These are phyloP conservation scores for Drosophila pectinifera DNA, from an alignment of 1,140 invertebrate species.

Conservation along the genomic window DNA sequence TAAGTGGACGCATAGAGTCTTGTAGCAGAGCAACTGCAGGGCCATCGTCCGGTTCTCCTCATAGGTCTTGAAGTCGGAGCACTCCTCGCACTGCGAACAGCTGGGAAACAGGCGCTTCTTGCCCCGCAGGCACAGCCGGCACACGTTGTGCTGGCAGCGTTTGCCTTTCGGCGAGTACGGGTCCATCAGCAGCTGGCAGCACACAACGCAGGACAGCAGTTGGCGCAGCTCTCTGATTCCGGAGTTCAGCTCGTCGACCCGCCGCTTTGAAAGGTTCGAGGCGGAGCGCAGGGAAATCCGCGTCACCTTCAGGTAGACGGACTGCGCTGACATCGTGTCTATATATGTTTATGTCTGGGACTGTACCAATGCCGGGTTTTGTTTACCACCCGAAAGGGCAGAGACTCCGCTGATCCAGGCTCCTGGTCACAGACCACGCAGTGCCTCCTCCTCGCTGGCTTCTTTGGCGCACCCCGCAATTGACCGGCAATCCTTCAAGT, in stretches of 20 bases:
- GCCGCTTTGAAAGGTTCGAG: slow-evolving; percentile 86
- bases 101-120: slow-evolving; percentile 93
- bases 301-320: slow-evolving; percentile 52
- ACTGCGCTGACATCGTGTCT: slow-evolving; percentile 34
- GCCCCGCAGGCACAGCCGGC: slow-evolving; percentile 92
- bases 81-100: slow-evolving; percentile 94
- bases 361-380: slow-evolving; percentile 52
- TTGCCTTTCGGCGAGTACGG: slow-evolving; percentile 91
- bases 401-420: slow-evolving; percentile 39
- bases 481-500: slow-evolving; percentile 9
- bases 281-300: slow-evolving; percentile 44
- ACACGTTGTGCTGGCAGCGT: slow-evolving; percentile 96
- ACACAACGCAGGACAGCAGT: slow-evolving; percentile 95
- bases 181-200: slow-evolving; percentile 92
- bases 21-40: slow-evolving; percentile 94
- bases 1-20: slow-evolving; percentile 94
- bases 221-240: slow-evolving; percentile 93
- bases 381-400: slow-evolving; percentile 38
- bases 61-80: slow-evolving; percentile 88
- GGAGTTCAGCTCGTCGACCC: slow-evolving; percentile 92
- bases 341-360: slow-evolving; percentile 22
- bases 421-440: not conserved
- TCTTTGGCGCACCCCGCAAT: not conserved
- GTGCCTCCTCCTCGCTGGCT: slow-evolving; percentile 1
- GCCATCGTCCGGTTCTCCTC: slow-evolving; percentile 92